Conservation (phyloP, 1,140 invertebrate species). For the Aplysia californica region DNA sequence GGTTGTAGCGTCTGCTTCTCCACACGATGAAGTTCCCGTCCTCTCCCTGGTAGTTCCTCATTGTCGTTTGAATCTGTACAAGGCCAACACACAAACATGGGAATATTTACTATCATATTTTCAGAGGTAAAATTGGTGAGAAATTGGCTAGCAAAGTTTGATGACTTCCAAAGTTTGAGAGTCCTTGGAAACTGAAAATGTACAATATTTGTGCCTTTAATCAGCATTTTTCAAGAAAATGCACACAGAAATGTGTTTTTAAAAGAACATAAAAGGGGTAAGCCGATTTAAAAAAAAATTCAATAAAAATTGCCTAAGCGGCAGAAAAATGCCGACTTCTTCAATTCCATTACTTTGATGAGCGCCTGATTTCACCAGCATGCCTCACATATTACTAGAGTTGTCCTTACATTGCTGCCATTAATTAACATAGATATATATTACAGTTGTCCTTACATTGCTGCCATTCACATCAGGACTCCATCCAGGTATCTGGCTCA, state of each 20-base stretch:
- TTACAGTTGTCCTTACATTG: constrained; percentile 5
- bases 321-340: too few species aligned
- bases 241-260: too few species aligned
- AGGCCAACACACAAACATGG: not conserved
- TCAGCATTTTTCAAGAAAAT: too few species aligned
- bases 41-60: constrained; percentile 22
- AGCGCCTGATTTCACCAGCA: too few species aligned
- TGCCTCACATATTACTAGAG: too few species aligned
- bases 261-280: not conserved
- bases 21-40: constrained; percentile 31
- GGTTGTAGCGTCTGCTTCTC: constrained; percentile 3
- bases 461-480: constrained; percentile 14
- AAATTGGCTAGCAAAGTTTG: too few species aligned
- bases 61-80: constrained; percentile 20
- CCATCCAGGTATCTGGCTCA: constrained; percentile 23
- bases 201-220: too few species aligned
- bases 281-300: not conserved
- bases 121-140: too few species aligned
- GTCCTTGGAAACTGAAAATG: too few species aligned
- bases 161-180: too few species aligned
- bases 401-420: not conserved
- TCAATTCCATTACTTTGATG: too few species aligned
- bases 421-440: not conserved
- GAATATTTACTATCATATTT: not conserved
- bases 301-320: too few species aligned